Evolutionary conservation across 2,797 vertebrate species (phyloP).

Genomic region (Melopsittacus undulatus): DNA sequence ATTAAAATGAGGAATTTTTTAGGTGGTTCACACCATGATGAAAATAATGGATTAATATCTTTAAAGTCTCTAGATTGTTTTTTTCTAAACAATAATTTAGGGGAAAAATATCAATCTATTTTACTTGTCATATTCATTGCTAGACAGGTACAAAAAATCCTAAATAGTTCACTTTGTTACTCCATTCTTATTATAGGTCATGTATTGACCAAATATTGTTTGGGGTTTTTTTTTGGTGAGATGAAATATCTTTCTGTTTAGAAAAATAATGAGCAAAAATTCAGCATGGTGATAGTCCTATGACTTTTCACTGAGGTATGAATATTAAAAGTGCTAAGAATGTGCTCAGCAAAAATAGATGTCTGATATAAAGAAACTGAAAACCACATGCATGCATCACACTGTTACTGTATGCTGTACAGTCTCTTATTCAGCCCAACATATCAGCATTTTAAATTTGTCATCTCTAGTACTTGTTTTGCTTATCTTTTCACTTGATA

Average conservation of each 20-base stretch:
- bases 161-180: not conserved
- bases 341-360: not conserved
- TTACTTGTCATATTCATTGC: not conserved
- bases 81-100: not conserved
- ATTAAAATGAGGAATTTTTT: not conserved
- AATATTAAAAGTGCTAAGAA: conserved; percentile 14
- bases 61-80: not conserved
- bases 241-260: not conserved
- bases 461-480: not conserved
- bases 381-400: not conserved
- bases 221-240: not conserved
- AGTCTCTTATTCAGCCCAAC: conserved; percentile 14
- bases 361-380: not conserved
- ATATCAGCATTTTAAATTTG: conserved; percentile 13
- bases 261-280: not conserved
- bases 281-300: not conserved
- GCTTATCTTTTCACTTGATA: not conserved
- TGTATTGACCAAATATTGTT: not conserved
- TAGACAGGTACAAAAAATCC: not conserved
- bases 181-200: not conserved
- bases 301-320: not conserved
- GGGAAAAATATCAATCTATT: not conserved
- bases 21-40: not conserved
- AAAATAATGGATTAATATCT: not conserved
- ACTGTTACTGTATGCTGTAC: not conserved